A percentile compares a stretch with the other conserved stretches of the same genome.
Conservation (phyloP, 1,140 invertebrate species). For the Pseudobourletiella spinata region DNA sequence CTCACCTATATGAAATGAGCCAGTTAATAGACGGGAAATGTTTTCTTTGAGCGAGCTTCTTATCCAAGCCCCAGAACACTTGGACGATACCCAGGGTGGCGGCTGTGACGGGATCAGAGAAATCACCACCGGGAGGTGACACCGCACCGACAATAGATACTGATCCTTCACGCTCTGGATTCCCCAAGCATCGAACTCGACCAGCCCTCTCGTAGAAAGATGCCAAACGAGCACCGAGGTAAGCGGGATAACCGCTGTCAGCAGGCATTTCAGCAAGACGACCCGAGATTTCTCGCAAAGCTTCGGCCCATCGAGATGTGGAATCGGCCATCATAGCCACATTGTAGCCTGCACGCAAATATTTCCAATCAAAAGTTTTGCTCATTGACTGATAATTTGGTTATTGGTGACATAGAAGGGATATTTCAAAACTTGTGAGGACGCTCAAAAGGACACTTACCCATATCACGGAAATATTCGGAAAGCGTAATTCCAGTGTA, state of each 20-base stretch:
- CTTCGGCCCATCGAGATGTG: slow-evolving; percentile 99
- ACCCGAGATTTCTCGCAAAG: slow-evolving; percentile 96
- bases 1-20: slow-evolving; percentile 90
- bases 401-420: slow-evolving; percentile 2
- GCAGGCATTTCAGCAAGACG: slow-evolving; percentile 99
- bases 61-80: slow-evolving; percentile 99
- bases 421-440: background rate
- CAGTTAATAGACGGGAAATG: slow-evolving; percentile 99
- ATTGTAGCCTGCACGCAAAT: slow-evolving; percentile 85
- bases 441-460: too few species aligned
- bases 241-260: slow-evolving; percentile 97
- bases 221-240: slow-evolving; percentile 92
- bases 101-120: slow-evolving; percentile 99
- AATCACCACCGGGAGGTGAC: slow-evolving; percentile 96
- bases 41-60: slow-evolving; percentile 97
- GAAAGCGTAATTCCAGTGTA: slow-evolving; percentile 98
- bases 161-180: slow-evolving; percentile 93
- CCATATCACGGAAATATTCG: slow-evolving; percentile 85
- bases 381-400: too few species aligned
- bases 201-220: slow-evolving; percentile 99
- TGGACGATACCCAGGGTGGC: slow-evolving; percentile 99
- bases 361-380: slow-evolving; percentile 49
- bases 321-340: slow-evolving; percentile 99
- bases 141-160: slow-evolving; percentile 99
- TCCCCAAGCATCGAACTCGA: slow-evolving; percentile 93